Evolutionary conservation across 2,113 vertebrate genomes (phyloP).

Genomic region (Promerops cafer): DNA sequence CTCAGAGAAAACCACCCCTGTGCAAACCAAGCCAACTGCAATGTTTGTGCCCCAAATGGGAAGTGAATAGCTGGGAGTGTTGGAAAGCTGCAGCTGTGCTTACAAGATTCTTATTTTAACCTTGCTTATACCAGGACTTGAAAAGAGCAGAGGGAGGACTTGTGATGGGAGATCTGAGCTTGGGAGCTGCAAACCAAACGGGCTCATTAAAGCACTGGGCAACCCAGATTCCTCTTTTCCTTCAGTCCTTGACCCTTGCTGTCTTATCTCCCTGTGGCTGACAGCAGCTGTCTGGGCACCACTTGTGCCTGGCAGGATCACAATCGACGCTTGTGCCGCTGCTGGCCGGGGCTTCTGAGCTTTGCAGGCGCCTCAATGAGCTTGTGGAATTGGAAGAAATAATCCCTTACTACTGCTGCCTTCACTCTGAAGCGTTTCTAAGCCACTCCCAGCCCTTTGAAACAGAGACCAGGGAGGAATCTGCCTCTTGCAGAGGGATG

Average conservation of each 20-base stretch:
- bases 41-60: slow-evolving; percentile 10
- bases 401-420: not conserved
- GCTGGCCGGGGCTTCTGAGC: not conserved
- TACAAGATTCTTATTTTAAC: slow-evolving; percentile 14
- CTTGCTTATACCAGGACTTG: not conserved
- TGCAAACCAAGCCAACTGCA: not conserved
- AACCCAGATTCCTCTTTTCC: not conserved
- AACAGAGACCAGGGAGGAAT: not conserved
- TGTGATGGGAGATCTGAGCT: not conserved
- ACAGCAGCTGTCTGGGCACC: not conserved
- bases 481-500: not conserved
- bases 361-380: not conserved
- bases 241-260: slow-evolving; percentile 15
- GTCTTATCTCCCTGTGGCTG: not conserved
- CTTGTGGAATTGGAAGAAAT: not conserved
- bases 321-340: not conserved
- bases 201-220: not conserved
- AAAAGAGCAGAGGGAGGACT: not conserved
- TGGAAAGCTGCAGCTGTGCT: slow-evolving; percentile 42
- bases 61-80: not conserved
- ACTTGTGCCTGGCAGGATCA: not conserved
- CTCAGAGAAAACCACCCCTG: not conserved
- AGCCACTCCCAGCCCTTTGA: not conserved
- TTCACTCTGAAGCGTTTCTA: not conserved
- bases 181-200: not conserved